Evolutionary conservation across 2,113 vertebrate genomes (phyloP).

Genomic region (Galemys pyrenaicus): DNA sequence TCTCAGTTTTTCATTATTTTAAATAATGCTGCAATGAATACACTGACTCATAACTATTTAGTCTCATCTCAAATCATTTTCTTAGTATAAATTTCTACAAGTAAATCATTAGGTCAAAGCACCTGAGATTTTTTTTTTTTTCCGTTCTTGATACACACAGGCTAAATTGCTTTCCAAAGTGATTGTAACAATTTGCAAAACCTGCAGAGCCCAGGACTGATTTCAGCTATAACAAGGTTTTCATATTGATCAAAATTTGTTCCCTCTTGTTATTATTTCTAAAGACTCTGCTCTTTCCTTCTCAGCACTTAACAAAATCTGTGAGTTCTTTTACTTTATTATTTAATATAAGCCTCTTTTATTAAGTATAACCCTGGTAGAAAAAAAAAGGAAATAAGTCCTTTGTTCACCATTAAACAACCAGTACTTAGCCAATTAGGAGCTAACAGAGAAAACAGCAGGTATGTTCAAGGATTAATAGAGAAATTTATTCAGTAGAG

Average conservation of each 20-base stretch:
- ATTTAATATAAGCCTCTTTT: neutral
- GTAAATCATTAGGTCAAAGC: conserved; percentile 28
- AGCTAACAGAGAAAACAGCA: neutral
- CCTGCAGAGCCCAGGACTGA: neutral
- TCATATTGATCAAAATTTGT: neutral
- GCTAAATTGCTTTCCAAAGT: conserved; percentile 47
- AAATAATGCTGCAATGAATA: neutral
- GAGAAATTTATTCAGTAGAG: neutral
- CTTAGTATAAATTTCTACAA: neutral
- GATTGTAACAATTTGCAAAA: conserved; percentile 45
- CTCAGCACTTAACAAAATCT: neutral
- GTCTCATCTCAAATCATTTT: neutral
- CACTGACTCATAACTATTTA: neutral
- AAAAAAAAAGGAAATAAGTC: neutral
- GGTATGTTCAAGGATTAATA: neutral
- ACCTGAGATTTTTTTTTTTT: conserved; percentile 4
- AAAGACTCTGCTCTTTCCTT: neutral
- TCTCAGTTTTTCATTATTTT: neutral
- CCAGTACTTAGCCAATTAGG: neutral
- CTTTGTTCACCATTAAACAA: neutral
- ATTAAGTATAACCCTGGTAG: neutral
- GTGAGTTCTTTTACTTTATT: neutral
- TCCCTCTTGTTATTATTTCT: conserved; percentile 11
- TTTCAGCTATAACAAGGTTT: conserved; percentile 14
- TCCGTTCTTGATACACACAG: neutral